phyloP scores from a whole-genome alignment of 1,140 invertebrate species.

The Drosophila ironensis region DNA sequence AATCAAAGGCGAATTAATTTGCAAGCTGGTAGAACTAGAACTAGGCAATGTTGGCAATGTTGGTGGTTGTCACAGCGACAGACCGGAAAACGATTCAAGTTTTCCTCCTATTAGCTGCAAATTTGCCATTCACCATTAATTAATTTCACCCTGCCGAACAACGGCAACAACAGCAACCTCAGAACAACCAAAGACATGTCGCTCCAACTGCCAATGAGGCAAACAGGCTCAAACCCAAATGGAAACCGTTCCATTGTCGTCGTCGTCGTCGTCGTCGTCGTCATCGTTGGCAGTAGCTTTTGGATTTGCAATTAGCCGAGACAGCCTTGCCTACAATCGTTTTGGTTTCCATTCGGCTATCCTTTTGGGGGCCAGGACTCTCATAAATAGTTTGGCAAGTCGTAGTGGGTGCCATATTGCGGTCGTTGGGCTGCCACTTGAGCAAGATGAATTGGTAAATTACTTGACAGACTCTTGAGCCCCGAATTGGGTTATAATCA shows the following conservation, averaged over 20 bases:
- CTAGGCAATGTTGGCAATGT: not conserved
- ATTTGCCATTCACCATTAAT: constrained; percentile 76
- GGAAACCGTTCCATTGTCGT: constrained; percentile 28
- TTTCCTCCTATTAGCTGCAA: constrained; percentile 73
- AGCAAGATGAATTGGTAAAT: constrained; percentile 67
- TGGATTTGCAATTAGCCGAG: constrained; percentile 64
- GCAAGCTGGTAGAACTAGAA: constrained; percentile 4
- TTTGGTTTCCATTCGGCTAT: constrained; percentile 11
- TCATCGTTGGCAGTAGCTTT: constrained; percentile 44
- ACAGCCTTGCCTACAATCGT: constrained; percentile 34
- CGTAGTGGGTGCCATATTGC: constrained; percentile 51
- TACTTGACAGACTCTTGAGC: constrained; percentile 44
- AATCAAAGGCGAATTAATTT: constrained; percentile 56
- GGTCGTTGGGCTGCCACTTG: constrained; percentile 47
- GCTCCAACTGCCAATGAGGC: constrained; percentile 27
- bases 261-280: constrained; percentile 22
- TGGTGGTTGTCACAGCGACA: constrained; percentile 54
- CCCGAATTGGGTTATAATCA: constrained; percentile 39
- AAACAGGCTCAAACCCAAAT: constrained; percentile 13
- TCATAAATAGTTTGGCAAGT: constrained; percentile 67
- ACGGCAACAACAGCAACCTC: constrained; percentile 23
- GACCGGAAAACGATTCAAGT: constrained; percentile 58
- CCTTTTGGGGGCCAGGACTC: constrained; percentile 14
- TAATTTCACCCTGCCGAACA: constrained; percentile 52
- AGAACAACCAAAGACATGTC: constrained; percentile 11